These are phyloP conservation scores for Sesamia nonagrioides DNA, from an alignment of 1,140 invertebrate genomes.

Conservation along the genomic window DNA sequence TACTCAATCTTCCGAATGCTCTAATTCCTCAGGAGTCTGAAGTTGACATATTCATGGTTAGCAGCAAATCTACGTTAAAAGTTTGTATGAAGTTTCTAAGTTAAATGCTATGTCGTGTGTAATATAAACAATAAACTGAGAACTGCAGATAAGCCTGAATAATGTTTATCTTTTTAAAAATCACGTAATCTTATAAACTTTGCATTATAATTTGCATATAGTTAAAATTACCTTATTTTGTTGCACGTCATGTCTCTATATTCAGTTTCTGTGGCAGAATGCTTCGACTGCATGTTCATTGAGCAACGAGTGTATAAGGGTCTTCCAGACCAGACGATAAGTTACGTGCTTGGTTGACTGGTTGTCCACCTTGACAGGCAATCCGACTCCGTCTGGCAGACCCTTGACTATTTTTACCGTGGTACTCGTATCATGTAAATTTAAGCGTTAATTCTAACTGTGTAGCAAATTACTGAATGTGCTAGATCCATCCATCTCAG, in stretches of 20 bases:
- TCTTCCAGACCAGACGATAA: conserved; percentile 52
- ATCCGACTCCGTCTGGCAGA: conserved; percentile 43
- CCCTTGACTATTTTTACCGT: conserved; percentile 63
- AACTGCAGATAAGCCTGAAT: not conserved
- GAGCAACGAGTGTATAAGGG: conserved; percentile 61
- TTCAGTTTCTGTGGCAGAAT: conserved; percentile 50
- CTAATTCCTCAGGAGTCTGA: too few relatives aligned
- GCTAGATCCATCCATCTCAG: conserved; percentile 78
- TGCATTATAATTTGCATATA: too few relatives aligned
- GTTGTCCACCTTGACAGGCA: conserved; percentile 1
- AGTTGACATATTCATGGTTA: too few relatives aligned
- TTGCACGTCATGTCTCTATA: conserved; percentile 24
- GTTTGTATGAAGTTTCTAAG: too few relatives aligned
- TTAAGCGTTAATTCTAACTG: conserved; percentile 77
- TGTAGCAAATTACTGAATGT: conserved; percentile 81
- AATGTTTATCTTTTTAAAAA: not conserved
- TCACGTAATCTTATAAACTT: not conserved
- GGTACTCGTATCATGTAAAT: conserved; percentile 67
- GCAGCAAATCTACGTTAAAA: too few relatives aligned
- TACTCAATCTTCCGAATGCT: too few relatives aligned
- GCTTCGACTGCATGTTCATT: conserved; percentile 54
- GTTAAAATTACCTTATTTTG: conserved; percentile 15
- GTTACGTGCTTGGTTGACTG: not conserved
- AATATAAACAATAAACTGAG: too few relatives aligned
- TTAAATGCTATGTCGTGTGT: too few relatives aligned